Conservation (phyloP, 2,113 vertebrate genomes). For the Rhadina sibilatrix region DNA sequence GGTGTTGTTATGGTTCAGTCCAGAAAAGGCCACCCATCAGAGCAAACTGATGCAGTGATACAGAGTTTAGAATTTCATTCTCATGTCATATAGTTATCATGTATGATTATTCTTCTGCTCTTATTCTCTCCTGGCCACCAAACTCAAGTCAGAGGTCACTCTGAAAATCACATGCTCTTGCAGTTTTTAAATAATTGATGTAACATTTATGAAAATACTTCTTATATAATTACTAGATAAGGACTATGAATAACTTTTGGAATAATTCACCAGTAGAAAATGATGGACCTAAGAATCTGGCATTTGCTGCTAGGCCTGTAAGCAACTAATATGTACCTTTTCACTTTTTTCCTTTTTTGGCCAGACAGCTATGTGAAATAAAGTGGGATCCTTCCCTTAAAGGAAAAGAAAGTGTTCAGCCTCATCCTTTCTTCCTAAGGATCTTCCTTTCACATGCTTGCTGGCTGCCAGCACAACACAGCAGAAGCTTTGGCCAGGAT, state of each 20-base stretch:
- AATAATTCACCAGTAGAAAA: background rate
- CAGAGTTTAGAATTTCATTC: background rate
- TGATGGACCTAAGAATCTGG: background rate
- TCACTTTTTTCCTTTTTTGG: background rate
- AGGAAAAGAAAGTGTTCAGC: background rate
- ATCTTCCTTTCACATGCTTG: background rate
- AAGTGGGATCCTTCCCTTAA: background rate
- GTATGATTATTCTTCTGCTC: background rate
- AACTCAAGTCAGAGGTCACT: background rate
- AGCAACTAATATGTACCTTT: background rate
- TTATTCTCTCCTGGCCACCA: background rate
- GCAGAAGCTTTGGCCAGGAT: background rate
- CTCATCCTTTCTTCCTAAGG: background rate
- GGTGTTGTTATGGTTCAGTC: background rate
- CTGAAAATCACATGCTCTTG: background rate
- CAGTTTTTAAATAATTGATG: slow-evolving; percentile 5
- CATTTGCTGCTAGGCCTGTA: background rate
- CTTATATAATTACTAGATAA: background rate
- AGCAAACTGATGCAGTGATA: fast-evolving
- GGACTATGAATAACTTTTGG: background rate
- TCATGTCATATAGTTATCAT: background rate
- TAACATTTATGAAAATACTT: slow-evolving; percentile 1
- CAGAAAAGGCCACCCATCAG: background rate
- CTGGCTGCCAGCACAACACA: background rate
- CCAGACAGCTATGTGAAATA: background rate